Base-by-base conservation (phyloP, 2,888 invertebrate species). In the Homarus gammarus region DNA sequence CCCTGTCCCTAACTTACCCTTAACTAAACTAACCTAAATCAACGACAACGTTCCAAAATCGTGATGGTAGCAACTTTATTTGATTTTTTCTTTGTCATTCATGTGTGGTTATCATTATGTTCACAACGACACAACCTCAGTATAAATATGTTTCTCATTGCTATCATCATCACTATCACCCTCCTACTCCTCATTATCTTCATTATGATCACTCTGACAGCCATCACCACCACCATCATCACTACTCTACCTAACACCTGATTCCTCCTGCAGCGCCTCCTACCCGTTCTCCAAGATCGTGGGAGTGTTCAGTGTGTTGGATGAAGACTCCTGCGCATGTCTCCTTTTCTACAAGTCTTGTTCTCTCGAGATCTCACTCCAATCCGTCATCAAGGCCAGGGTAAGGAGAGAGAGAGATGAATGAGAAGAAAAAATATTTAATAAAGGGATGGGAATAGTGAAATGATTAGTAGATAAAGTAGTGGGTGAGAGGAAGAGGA, bases 261-360 rank as follows among this genome's bases (percentile, higher is more conserved):
- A n/a, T 61, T 10, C 12, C 72, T 72, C 72, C 27, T 38, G 44
- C 75, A 75, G 75, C 6, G 36, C 75, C 22, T 15, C 12, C 27
- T 75, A 75, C 27, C 75, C 75, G 12, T 75, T 81, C 81, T 61
- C 81, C 6, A 33, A 61, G 61, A 64, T 81, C 31, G 81, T 61
- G 18, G 81, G 81, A 0, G 81, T 81, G 12, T 81, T 64, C 61
- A 33, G 81, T 6, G 81, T 81, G 33, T 36, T 81, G 38, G 81
- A 81, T n/a, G 81, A 81, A 38, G 40, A n/a, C 36, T 81, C 81
- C n/a, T 81, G 81, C 36, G n/a, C 61, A 0, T 81, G 81, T 18
- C 27, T 56, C 2, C 38, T 38, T 15, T 10, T 33, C 64, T 81
- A 38, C 38, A 15, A 18, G 8, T 64, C 36, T 2, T 81, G 81